phyloP scores from a whole-genome alignment of 2,888 invertebrate species.

The Acrocera orbiculus region DNA sequence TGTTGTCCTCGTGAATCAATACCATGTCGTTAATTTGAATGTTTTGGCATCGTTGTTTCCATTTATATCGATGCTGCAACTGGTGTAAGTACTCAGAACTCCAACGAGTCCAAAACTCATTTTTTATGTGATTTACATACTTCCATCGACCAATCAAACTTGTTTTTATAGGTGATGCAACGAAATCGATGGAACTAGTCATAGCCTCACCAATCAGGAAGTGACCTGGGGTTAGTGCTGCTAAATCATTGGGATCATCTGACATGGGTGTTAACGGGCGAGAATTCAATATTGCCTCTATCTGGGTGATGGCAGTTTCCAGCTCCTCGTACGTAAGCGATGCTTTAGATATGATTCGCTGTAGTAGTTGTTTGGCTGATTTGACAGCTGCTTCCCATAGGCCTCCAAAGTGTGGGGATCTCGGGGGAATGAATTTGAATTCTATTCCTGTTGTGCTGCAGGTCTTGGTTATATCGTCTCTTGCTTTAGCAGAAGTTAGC shows the following conservation, averaged over 20 bases:
- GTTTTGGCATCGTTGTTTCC: not conserved
- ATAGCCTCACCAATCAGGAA: constrained; percentile 11
- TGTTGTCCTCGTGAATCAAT: constrained; percentile 14
- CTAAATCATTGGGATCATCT: constrained; percentile 12
- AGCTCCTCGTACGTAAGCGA: constrained; percentile 4
- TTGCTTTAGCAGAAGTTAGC: not conserved
- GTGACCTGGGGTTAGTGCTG: constrained; percentile 12
- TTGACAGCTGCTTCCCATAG: constrained; percentile 7
- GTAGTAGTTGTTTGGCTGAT: constrained; percentile 3
- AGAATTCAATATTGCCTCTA: constrained; percentile 15
- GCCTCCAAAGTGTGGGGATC: constrained; percentile 5
- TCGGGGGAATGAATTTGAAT: constrained; percentile 4
- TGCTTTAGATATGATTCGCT: not conserved
- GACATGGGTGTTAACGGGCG: constrained; percentile 11
- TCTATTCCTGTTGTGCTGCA: not conserved
- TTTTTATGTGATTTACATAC: not conserved
- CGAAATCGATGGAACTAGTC: not conserved
- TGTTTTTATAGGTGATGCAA: not conserved
- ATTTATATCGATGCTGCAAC: not conserved
- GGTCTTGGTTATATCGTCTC: not conserved
- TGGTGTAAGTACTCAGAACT: not conserved
- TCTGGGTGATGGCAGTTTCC: constrained; percentile 7
- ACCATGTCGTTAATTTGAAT: constrained; percentile 13
- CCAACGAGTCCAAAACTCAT: not conserved
- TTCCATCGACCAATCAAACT: not conserved